Base-by-base conservation (phyloP, 2,113 vertebrate genomes). In the Leptodactylus fuscus region DNA sequence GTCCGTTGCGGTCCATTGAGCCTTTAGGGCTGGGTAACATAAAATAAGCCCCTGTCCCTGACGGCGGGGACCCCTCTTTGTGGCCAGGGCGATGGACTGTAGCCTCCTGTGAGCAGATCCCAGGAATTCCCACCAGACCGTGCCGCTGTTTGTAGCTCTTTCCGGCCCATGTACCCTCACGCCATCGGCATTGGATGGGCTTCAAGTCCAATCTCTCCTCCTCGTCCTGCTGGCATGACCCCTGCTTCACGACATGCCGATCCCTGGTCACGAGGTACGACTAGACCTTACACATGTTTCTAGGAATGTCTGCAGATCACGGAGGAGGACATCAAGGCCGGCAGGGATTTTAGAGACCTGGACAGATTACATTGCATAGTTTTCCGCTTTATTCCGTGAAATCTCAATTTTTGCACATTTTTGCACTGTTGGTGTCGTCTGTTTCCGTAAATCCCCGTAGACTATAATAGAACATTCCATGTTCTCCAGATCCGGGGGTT, bases 261-360 rank as follows among this genome's bases (percentile, higher is more conserved):
- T 65, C 79, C 48, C 32, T 67, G 80, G 58, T 46, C 10, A 13
- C 60, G 65, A 48, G 58, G 55, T 48, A 1, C n/a, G 58, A 36
- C 77, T 36, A 80, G 77, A 60, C 77, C 53, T 80, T 38, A 80
- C 77, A 58, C 34, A 80, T 27, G 53, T 38, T 60, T 1, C 22
- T 0, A 60, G 53, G 77, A 80, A 80, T 80, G 77, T 80, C 53
- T 60, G 53, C 20, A 7, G 6, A 10, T n/a, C 34, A 34, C n/a
- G 34, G 53, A 29, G 36, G 20, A 71, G 38, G 22, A 12, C 36
- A 44, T n/a, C 69, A 44, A 13, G 20, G 16, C 12, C 38, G 2
- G 70, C 38, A 27, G 70, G 4, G 34, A 18, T 34, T 34, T 27
- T 67, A 0, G 18, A 18, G 20, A 15, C 29, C 34, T 34, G 4